Evolutionary conservation across 2,797 vertebrate genomes (phyloP), one percentile per base, ranked within the genome.

Genomic region (Enteromius mattozi): DNA sequence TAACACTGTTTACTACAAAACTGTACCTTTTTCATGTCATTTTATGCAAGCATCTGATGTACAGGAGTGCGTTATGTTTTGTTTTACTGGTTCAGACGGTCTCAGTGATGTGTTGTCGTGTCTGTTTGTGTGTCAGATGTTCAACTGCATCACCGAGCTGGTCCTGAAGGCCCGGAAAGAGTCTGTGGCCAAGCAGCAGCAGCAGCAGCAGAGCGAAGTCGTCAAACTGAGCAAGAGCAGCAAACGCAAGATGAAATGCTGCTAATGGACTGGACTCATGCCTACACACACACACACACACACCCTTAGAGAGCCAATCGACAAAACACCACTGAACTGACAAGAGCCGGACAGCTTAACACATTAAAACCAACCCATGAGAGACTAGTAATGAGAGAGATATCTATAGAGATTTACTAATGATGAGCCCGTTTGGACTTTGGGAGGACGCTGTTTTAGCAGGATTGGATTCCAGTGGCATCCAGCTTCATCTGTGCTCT

Each of bases 211-310:
- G 95, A 98, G 97, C 4, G 98, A 99, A n/a, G 98, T 99, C 95
- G 95, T 99, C 92, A 98, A 98, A 96, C 96, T 99, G 93, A 97
- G 94, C 88, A 97, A 97, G 96, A 99, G 97, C 95, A 99, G 97
- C 96, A 99, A 98, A 97, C 95, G 97, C 87, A 99, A 98, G 97
- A 99, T 98, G 92, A 94, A 97, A 91, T 99, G 98, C 96, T 99
- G 98, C 96, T 99, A 97, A 96, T 95, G 88, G 91, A 89, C 87
- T 83, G 59, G 14, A 51, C 92, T 78, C 80, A 65, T 82, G 74
- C 45, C 45, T 4, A 14, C 82, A 88, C 83, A 83, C n/a, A 45
- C 88, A 88, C 54, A 68, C 12, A 33, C 35, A 78, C 42, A 24
- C 75, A 69, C 63, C 56, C 14, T 40, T 35, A 47, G 40, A 82